Conservation (phyloP, 2,888 invertebrate species). For the Salpingus planirostris region DNA sequence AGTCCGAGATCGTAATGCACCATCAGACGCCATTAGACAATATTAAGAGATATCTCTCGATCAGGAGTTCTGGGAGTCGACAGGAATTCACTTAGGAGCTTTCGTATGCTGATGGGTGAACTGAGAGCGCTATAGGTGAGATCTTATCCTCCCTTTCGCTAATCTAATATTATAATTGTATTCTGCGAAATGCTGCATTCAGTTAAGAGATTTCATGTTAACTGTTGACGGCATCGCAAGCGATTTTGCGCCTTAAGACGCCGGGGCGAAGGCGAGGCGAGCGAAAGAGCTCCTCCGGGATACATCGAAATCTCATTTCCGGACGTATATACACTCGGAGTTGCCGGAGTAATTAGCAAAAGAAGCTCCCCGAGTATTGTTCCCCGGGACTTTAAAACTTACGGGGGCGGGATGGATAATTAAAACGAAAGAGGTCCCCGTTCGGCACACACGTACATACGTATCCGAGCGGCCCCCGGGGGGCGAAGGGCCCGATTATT, state of each 20-base stretch:
- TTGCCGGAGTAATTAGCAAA: constrained; percentile 36
- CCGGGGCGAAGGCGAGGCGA: constrained; percentile 16
- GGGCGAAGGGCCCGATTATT: too few species aligned
- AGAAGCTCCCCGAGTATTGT: constrained; percentile 29
- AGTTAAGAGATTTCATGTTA: constrained; percentile 43
- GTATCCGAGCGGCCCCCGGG: too few species aligned
- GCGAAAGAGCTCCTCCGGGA: constrained; percentile 40
- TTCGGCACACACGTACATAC: too few species aligned
- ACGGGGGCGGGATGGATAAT: constrained; percentile 9
- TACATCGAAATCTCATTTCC: constrained; percentile 44
- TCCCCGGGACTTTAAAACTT: constrained; percentile 20
- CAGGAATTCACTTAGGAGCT: constrained; percentile 36
- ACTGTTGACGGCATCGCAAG: constrained; percentile 32
- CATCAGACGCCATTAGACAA: constrained; percentile 25
- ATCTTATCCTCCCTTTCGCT: constrained; percentile 37
- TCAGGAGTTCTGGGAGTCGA: constrained; percentile 17
- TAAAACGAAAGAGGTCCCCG: constrained; percentile 12
- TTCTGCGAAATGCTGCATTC: constrained; percentile 43
- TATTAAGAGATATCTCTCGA: constrained; percentile 35
- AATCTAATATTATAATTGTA: constrained; percentile 47
- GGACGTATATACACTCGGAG: constrained; percentile 29
- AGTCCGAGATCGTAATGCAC: constrained; percentile 25
- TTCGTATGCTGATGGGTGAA: constrained; percentile 16
- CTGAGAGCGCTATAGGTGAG: constrained; percentile 27
- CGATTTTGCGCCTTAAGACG: constrained; percentile 25